These are phyloP conservation scores for Melieria picta DNA, from an alignment of 2,888 invertebrate genomes.

Conservation along the genomic window DNA sequence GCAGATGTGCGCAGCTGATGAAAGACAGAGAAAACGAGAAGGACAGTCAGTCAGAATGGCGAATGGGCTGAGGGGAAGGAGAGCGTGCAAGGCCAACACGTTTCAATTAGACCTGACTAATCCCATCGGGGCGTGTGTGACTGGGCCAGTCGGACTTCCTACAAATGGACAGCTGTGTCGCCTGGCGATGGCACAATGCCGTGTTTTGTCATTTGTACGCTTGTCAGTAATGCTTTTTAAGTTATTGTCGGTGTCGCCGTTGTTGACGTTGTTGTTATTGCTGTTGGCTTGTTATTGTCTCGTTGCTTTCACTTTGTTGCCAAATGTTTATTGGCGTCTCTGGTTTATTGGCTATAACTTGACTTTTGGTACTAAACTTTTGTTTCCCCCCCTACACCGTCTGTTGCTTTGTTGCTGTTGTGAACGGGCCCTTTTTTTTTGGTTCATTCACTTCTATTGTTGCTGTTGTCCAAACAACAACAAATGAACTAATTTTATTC, in stretches of 20 bases:
- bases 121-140: background rate
- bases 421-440: background rate
- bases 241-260: slow-evolving; percentile 15
- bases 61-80: no score
- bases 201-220: background rate
- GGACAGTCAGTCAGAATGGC: no score
- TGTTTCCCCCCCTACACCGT: no score
- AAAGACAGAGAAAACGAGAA: no score
- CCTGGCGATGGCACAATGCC: slow-evolving; percentile 11
- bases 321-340: slow-evolving; percentile 3
- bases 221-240: slow-evolving; percentile 21
- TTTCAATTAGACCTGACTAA: slow-evolving; percentile 8
- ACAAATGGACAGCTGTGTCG: no score
- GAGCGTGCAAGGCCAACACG: no score
- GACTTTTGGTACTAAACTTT: no score
- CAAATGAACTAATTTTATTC: background rate
- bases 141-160: background rate
- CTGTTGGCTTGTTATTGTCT: background rate
- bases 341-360: no score
- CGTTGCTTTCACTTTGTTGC: slow-evolving; percentile 9
- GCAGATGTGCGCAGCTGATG: no score
- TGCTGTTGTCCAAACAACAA: background rate
- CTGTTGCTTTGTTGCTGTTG: no score
- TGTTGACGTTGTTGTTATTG: slow-evolving; percentile 15
- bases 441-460: background rate